Percentiles rank a stretch among this genome's conserved stretches.
These are phyloP conservation scores for Neuroscelio doddi DNA, from an alignment of 2,888 invertebrate genomes.

Conservation along the genomic window DNA sequence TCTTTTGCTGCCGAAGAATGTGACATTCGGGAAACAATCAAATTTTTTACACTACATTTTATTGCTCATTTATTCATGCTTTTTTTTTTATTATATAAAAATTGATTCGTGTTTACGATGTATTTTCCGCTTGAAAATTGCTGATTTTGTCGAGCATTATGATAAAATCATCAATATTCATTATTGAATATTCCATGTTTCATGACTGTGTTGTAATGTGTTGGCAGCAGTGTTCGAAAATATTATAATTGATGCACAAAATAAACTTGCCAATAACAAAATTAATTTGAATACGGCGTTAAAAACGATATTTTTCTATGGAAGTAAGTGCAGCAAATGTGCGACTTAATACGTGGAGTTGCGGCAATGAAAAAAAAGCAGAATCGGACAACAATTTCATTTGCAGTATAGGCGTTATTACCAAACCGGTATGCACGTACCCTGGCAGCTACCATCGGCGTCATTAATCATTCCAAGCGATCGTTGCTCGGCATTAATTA, in stretches of 20 bases:
- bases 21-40: too few relatives aligned
- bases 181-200: too few relatives aligned
- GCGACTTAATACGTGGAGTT: too few relatives aligned
- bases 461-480: conserved; percentile 65
- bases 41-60: too few relatives aligned
- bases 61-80: too few relatives aligned
- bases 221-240: background rate
- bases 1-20: background rate
- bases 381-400: conserved; percentile 55
- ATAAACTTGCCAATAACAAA: background rate
- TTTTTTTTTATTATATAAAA: too few relatives aligned
- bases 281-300: background rate
- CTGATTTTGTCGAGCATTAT: too few relatives aligned
- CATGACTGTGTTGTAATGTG: too few relatives aligned
- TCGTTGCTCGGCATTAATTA: conserved; percentile 67
- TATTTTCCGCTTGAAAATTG: too few relatives aligned
- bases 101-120: too few relatives aligned
- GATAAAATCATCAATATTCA: too few relatives aligned
- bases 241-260: background rate
- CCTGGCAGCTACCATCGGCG: conserved; percentile 43
- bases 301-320: background rate
- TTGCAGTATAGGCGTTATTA: conserved; percentile 63
- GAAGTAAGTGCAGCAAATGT: too few relatives aligned
- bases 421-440: conserved; percentile 49
- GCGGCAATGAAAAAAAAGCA: background rate